Conservation (phyloP, 2,113 vertebrate species). For the Carlito syrichta region DNA sequence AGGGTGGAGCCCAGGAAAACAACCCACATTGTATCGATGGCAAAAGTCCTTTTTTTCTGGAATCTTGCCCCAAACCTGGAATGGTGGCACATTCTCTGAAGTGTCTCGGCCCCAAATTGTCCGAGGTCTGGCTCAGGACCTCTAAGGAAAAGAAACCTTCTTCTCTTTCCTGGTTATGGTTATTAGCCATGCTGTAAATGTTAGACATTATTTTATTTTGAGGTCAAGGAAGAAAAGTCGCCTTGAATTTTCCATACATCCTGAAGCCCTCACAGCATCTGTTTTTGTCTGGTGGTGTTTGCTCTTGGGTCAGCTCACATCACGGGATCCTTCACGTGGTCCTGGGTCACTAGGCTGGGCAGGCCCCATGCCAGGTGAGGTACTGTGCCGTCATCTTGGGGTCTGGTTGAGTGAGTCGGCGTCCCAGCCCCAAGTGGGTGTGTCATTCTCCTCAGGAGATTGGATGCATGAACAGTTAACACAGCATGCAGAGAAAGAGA, state of each 20-base stretch:
- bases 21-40: background rate
- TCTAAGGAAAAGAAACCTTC: background rate
- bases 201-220: slow-evolving; percentile 20
- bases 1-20: background rate
- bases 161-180: background rate
- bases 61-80: background rate
- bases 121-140: background rate
- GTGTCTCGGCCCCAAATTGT: background rate
- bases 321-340: background rate
- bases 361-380: background rate
- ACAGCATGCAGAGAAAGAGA: background rate
- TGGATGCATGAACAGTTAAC: background rate
- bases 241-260: background rate
- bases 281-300: background rate
- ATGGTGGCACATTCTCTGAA: background rate
- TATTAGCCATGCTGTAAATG: background rate
- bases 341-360: background rate
- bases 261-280: background rate
- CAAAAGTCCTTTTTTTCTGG: slow-evolving; percentile 11
- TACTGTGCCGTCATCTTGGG: background rate
- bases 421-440: background rate
- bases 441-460: background rate
- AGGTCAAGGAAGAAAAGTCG: background rate
- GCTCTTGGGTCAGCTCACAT: background rate
- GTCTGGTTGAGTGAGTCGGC: background rate